phyloP scores from a whole-genome alignment of 2,113 vertebrate species.

The Chloropsis cyanopogon region DNA sequence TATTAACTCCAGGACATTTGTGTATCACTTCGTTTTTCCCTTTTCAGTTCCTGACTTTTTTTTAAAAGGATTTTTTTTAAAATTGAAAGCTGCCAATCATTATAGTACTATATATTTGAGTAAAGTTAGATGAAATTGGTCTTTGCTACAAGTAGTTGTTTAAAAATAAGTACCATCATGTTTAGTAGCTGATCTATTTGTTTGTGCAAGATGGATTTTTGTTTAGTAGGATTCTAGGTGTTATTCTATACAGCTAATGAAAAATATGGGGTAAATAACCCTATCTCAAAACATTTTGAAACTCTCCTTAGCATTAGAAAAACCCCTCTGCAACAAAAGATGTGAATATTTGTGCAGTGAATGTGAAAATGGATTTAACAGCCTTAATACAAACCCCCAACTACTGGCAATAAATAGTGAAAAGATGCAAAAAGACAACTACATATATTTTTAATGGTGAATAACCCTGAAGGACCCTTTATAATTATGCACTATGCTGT shows the following conservation, averaged over 20 bases:
- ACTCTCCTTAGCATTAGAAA: neutral
- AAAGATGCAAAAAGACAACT: neutral
- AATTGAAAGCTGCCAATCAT: neutral
- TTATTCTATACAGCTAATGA: neutral
- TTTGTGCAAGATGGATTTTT: neutral
- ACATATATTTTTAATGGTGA: neutral
- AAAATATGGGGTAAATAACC: neutral
- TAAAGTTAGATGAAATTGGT: neutral
- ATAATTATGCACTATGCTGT: neutral
- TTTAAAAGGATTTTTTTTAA: accelerated
- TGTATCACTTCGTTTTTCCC: neutral
- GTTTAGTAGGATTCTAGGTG: neutral
- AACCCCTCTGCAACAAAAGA: neutral
- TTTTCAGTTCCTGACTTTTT: neutral
- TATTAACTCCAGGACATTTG: neutral
- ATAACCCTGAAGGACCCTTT: neutral
- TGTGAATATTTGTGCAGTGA: neutral
- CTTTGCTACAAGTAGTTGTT: neutral
- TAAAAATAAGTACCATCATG: neutral
- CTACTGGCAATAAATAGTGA: neutral
- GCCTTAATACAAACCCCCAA: neutral
- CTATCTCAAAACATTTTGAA: neutral
- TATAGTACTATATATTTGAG: neutral
- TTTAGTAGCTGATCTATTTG: neutral
- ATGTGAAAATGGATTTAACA: neutral